phyloP scores from a whole-genome alignment of 30 jellyfish, hydroid and myxozoan species.

The Hydractinia echinata region DNA sequence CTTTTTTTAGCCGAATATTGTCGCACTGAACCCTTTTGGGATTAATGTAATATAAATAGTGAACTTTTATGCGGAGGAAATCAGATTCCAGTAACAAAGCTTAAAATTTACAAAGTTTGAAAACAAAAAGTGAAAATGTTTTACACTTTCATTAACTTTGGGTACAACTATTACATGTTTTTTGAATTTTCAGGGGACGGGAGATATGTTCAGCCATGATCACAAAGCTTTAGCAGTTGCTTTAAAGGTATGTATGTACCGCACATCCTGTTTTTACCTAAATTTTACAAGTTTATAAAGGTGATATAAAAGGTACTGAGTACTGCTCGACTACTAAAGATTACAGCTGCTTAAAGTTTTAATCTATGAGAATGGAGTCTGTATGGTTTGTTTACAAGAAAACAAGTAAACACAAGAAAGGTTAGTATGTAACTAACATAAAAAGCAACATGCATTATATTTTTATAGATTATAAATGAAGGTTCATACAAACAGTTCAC shows the following conservation, averaged over 20 bases:
- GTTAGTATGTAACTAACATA: background rate
- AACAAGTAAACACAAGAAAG: background rate
- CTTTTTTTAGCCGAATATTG: no score
- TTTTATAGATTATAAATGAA: slow-evolving; percentile 11
- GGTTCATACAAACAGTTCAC: slow-evolving; percentile 22
- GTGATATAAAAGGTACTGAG: no score
- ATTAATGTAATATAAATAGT: no score
- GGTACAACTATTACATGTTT: background rate
- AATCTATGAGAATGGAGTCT: background rate
- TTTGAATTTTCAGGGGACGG: slow-evolving; percentile 32
- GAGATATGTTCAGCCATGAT: slow-evolving; percentile 46
- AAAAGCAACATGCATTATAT: background rate
- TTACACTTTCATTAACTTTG: no score
- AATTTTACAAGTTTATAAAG: background rate
- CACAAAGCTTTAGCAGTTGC: slow-evolving; percentile 52
- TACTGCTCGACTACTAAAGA: no score
- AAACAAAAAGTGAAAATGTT: no score
- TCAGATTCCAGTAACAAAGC: no score
- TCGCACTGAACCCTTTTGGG: no score
- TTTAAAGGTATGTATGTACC: slow-evolving; percentile 22
- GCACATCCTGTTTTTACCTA: background rate
- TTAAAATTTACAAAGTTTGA: no score
- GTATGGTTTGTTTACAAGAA: background rate
- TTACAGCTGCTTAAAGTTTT: no score
- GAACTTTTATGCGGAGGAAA: no score